Percentiles rank a stretch among this genome's conserved stretches.
phyloP scores from a whole-genome alignment of 2,797 vertebrate genomes.

The Eurystomus glaucurus region DNA sequence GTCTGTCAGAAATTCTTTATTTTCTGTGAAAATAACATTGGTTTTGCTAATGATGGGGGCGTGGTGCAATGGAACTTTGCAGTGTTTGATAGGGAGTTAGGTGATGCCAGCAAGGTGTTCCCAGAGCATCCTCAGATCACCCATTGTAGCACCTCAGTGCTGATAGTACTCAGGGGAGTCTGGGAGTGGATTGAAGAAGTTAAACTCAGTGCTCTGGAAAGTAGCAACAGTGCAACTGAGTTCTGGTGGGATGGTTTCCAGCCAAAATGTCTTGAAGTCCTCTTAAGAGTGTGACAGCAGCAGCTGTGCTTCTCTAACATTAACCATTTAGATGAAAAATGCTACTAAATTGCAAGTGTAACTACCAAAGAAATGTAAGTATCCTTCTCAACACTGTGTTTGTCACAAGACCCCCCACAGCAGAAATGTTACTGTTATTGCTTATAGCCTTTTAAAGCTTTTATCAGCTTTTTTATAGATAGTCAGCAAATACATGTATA shows the following conservation, averaged over 20 bases:
- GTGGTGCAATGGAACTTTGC: not conserved
- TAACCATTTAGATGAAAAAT: not conserved
- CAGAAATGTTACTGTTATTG: not conserved
- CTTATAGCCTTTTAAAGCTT: conserved; percentile 34
- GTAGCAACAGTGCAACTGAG: not conserved
- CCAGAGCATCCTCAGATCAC: not conserved
- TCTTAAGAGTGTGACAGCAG: not conserved
- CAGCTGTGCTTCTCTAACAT: not conserved
- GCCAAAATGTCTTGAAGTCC: rapidly evolving
- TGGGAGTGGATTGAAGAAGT: not conserved
- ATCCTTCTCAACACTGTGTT: not conserved
- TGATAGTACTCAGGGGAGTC: not conserved
- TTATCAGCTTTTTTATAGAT: not conserved
- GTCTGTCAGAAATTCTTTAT: conserved; percentile 33
- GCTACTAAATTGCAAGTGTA: not conserved
- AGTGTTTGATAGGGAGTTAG: not conserved
- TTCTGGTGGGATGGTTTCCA: not conserved
- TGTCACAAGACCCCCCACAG: not conserved
- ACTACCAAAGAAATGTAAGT: not conserved
- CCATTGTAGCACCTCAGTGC: rapidly evolving
- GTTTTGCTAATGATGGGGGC: not conserved
- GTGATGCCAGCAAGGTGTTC: rapidly evolving
- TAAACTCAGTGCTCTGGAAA: not conserved
- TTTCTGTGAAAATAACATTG: conserved; percentile 20
- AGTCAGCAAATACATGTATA: not conserved